A percentile compares a stretch with the other conserved stretches of the same genome.
These are phyloP conservation scores for Gyrodactylus salaris DNA, from an alignment of 1,140 invertebrate species.

Conservation along the genomic window DNA sequence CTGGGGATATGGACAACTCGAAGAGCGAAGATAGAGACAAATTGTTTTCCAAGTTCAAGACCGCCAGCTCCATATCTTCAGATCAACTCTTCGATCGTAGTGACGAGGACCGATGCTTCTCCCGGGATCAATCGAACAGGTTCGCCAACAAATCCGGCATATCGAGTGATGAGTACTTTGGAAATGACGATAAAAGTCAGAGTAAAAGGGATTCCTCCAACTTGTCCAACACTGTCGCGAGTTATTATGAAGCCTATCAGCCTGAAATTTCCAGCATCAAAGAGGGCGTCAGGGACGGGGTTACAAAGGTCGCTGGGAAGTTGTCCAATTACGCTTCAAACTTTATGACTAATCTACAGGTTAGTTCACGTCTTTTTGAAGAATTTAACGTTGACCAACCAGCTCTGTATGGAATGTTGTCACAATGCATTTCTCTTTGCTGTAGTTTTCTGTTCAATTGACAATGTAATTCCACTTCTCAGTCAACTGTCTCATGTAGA, in stretches of 20 bases:
- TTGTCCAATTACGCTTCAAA: slow-evolving; percentile 66
- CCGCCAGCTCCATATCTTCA: slow-evolving; percentile 80
- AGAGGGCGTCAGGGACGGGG: slow-evolving; percentile 70
- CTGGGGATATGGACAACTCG: too few species aligned
- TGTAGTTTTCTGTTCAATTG: too few species aligned
- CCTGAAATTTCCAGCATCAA: slow-evolving; percentile 68
- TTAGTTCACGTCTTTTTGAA: slow-evolving; percentile 10
- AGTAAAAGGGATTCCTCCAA: background rate
- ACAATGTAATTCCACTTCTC: too few species aligned
- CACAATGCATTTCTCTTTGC: too few species aligned
- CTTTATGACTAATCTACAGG: slow-evolving; percentile 61
- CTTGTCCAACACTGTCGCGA: background rate
- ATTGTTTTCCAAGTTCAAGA: slow-evolving; percentile 77
- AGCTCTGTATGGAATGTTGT: too few species aligned
- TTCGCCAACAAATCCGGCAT: slow-evolving; percentile 38
- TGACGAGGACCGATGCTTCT: background rate
- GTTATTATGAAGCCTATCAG: slow-evolving; percentile 14
- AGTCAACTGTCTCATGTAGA: too few species aligned
- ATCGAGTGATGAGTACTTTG: slow-evolving; percentile 76
- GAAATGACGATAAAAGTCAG: slow-evolving; percentile 16
- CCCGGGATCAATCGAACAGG: slow-evolving; percentile 22
- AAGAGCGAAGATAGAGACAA: too few species aligned
- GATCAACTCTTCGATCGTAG: slow-evolving; percentile 36
- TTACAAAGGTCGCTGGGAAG: slow-evolving; percentile 69
- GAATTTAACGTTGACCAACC: too few species aligned